Evolutionary conservation across 2,797 vertebrate genomes (phyloP).

Genomic region (Gephyroberyx darwinii): DNA sequence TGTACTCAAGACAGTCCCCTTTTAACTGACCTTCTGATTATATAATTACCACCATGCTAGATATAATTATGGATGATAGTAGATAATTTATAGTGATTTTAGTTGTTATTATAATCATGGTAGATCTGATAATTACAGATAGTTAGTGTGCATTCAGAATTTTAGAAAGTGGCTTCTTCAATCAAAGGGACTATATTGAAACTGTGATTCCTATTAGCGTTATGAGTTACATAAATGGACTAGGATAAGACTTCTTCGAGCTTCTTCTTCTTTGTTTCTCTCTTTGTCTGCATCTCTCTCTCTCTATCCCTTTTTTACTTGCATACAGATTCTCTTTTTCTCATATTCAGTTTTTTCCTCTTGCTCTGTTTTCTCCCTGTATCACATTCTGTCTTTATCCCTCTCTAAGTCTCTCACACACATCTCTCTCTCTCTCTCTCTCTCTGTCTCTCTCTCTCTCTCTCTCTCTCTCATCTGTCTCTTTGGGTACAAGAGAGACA

Average conservation of each 20-base stretch:
- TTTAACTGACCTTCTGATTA: conserved; percentile 67
- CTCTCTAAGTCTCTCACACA: conserved; percentile 7
- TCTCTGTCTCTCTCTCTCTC: conserved; percentile 15
- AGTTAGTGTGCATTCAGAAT: conserved; percentile 36
- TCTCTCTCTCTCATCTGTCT: conserved; percentile 22
- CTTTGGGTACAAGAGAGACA: conserved; percentile 17
- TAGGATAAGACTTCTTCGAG: conserved; percentile 2
- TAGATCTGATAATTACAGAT: conserved; percentile 63
- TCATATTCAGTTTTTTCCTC: background rate
- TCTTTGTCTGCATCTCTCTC: conserved; percentile 11
- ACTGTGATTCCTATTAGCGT: conserved; percentile 29
- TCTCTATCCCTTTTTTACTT: background rate
- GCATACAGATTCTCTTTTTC: background rate
- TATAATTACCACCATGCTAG: conserved; percentile 64
- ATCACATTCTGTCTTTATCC: background rate
- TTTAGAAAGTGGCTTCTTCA: conserved; percentile 39
- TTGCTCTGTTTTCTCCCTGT: background rate
- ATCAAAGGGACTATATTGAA: conserved; percentile 39
- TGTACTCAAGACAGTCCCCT: conserved; percentile 60
- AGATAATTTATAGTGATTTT: conserved; percentile 68
- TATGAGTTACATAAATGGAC: conserved; percentile 20
- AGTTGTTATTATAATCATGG: conserved; percentile 64
- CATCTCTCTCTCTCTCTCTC: background rate
- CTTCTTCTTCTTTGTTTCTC: background rate
- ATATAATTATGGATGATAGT: conserved; percentile 69